Conservation (phyloP, 92 coral and sea anemone genomes). For the Hydrozoanthus gracilis region DNA sequence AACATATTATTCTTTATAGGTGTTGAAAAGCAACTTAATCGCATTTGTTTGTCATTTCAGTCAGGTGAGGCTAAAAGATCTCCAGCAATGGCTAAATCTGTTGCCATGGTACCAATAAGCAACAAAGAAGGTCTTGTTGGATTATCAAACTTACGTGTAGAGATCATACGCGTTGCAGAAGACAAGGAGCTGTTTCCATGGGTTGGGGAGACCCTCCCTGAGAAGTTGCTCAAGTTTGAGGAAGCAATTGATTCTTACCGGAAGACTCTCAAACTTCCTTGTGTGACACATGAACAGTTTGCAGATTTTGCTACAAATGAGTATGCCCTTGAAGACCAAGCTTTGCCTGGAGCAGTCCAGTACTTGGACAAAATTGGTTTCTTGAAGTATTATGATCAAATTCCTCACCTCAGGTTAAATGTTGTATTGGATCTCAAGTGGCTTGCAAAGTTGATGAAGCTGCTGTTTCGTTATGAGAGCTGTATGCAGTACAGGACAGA, state of each 20-base stretch:
- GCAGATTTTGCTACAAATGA: slow-evolving; percentile 58
- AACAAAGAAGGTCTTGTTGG: slow-evolving; percentile 76
- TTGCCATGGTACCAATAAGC: slow-evolving; percentile 85
- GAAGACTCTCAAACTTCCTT: slow-evolving; percentile 55
- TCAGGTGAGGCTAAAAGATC: not conserved
- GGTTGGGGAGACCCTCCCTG: slow-evolving; percentile 81
- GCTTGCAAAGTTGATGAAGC: slow-evolving; percentile 75
- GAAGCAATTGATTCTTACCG: slow-evolving; percentile 59
- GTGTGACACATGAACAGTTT: slow-evolving; percentile 73
- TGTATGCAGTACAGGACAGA: slow-evolving; percentile 59
- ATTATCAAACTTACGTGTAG: slow-evolving; percentile 59
- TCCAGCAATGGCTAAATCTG: slow-evolving; percentile 13
- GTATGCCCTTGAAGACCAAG: slow-evolving; percentile 53
- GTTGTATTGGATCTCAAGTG: slow-evolving; percentile 84
- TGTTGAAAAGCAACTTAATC: too few species aligned
- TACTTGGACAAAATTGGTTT: slow-evolving; percentile 88
- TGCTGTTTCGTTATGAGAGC: slow-evolving; percentile 81
- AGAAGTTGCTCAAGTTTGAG: slow-evolving; percentile 79
- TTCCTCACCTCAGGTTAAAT: slow-evolving; percentile 59
- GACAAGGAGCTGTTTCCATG: slow-evolving; percentile 76
- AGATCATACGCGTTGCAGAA: slow-evolving; percentile 75
- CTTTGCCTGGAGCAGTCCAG: slow-evolving; percentile 64
- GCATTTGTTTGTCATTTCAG: not conserved
- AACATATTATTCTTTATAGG: too few species aligned
- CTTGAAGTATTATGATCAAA: slow-evolving; percentile 61